Conservation (phyloP, 1,140 invertebrate genomes). For the Zaprionus camerounensis region DNA sequence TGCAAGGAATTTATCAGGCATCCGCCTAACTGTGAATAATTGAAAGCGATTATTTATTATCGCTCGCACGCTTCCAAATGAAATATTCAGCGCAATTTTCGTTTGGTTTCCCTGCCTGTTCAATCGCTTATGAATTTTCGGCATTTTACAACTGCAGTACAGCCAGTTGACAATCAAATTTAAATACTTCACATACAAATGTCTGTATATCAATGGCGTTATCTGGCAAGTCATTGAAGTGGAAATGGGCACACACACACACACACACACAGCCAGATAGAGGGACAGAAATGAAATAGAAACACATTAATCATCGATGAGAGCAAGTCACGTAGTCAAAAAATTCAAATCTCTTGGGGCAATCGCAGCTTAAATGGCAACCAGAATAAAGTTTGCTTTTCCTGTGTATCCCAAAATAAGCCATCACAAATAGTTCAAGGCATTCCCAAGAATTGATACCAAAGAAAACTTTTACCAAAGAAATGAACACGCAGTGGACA, state of each 20-base stretch:
- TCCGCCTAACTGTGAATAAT: constrained; percentile 58
- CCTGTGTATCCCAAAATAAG: neutral
- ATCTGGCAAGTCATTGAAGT: constrained; percentile 39
- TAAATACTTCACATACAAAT: constrained; percentile 23
- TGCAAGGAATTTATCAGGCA: constrained; percentile 34
- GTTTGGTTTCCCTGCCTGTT: constrained; percentile 27
- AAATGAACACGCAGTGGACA: neutral
- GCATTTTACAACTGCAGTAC: constrained; percentile 32
- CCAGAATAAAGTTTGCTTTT: neutral
- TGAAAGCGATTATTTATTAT: constrained; percentile 56
- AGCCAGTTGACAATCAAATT: constrained; percentile 34
- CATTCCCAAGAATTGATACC: constrained; percentile 12
- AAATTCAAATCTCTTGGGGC: constrained; percentile 11
- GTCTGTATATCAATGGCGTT: constrained; percentile 6
- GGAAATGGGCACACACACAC: constrained; percentile 18
- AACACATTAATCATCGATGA: constrained; percentile 30
- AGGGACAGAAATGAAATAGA: constrained; percentile 6
- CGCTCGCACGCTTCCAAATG: constrained; percentile 30
- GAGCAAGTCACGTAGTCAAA: constrained; percentile 9
- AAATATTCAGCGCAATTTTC: constrained; percentile 22
- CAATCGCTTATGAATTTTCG: constrained; percentile 21
- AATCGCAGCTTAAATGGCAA: neutral
- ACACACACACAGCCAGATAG: neutral
- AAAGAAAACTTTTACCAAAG: neutral
- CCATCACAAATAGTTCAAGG: constrained; percentile 27